Conservation (phyloP, 2,797 vertebrate genomes). For the Naso thynnoides region DNA sequence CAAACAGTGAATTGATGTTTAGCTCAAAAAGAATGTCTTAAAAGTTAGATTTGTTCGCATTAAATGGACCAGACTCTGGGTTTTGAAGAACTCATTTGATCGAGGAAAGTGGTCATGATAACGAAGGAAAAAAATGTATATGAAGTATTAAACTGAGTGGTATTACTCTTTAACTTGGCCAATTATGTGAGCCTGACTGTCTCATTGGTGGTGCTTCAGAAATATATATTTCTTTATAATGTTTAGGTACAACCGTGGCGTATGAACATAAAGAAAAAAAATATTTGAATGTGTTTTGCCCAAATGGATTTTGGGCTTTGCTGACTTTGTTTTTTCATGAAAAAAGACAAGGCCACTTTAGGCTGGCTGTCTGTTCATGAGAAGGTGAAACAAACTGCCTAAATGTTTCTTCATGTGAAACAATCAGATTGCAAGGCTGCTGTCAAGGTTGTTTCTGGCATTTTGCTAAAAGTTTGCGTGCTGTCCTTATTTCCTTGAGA, state of each 20-base stretch:
- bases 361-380: conserved; percentile 95
- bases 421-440: conserved; percentile 96
- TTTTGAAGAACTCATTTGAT: conserved; percentile 25
- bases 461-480: conserved; percentile 94
- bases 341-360: conserved; percentile 89
- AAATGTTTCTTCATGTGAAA: conserved; percentile 99
- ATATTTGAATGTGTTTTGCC: conserved; percentile 88
- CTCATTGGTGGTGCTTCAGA: conserved; percentile 83
- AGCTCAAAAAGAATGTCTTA: conserved; percentile 9
- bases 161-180: conserved; percentile 70
- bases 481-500: conserved; percentile 81
- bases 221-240: conserved; percentile 88
- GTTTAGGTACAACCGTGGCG: conserved; percentile 79
- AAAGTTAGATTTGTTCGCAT: neutral
- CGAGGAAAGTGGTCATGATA: conserved; percentile 6
- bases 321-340: conserved; percentile 95
- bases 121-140: neutral
- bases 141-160: conserved; percentile 63
- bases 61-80: conserved; percentile 6
- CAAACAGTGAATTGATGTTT: conserved; percentile 7
- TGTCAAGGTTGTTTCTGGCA: conserved; percentile 99
- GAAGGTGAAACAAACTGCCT: conserved; percentile 99
- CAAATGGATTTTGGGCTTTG: conserved; percentile 89
- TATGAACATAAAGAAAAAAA: conserved; percentile 70
- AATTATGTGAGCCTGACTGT: conserved; percentile 66